Evolutionary conservation across 2,797 vertebrate species (phyloP).

Genomic region (Sebastes minor): DNA sequence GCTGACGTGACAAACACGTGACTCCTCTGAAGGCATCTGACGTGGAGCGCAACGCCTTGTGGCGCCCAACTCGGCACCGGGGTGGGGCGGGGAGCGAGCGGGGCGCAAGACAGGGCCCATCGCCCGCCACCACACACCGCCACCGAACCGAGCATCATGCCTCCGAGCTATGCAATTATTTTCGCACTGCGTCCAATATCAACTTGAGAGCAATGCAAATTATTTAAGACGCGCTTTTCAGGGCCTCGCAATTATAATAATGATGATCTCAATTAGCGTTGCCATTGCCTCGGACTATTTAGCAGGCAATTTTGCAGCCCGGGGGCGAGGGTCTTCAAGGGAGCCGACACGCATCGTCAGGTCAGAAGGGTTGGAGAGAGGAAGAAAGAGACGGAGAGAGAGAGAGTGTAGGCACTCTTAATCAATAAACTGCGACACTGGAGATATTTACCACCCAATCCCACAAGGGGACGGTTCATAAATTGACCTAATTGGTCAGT

Average conservation of each 20-base stretch:
- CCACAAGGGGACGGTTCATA: conserved; percentile 66
- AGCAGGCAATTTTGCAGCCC: conserved; percentile 84
- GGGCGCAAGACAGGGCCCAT: conserved; percentile 21
- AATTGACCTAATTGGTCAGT: conserved; percentile 78
- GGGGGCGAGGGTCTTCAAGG: conserved; percentile 77
- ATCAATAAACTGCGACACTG: conserved; percentile 77
- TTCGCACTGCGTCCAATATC: conserved; percentile 85
- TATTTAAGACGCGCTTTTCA: conserved; percentile 87
- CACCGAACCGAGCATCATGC: conserved; percentile 76
- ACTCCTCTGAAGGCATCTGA: conserved; percentile 42
- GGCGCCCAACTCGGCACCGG: conserved; percentile 33
- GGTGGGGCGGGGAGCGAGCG: conserved; percentile 19
- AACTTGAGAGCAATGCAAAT: conserved; percentile 89
- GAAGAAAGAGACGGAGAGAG: conserved; percentile 54
- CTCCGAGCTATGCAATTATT: conserved; percentile 87
- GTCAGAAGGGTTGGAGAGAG: conserved; percentile 61
- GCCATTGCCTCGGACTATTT: conserved; percentile 86
- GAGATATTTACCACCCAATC: conserved; percentile 74
- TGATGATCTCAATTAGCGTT: conserved; percentile 90
- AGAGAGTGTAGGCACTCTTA: conserved; percentile 59
- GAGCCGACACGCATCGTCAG: conserved; percentile 77
- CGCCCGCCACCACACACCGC: conserved; percentile 32
- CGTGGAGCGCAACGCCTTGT: conserved; percentile 6
- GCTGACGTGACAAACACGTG: conserved; percentile 14
- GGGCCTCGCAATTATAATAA: conserved; percentile 87